Percentiles rank a stretch among this genome's conserved stretches.
Evolutionary conservation across 2,797 vertebrate species (phyloP).

Genomic region (Eurystomus glaucurus): DNA sequence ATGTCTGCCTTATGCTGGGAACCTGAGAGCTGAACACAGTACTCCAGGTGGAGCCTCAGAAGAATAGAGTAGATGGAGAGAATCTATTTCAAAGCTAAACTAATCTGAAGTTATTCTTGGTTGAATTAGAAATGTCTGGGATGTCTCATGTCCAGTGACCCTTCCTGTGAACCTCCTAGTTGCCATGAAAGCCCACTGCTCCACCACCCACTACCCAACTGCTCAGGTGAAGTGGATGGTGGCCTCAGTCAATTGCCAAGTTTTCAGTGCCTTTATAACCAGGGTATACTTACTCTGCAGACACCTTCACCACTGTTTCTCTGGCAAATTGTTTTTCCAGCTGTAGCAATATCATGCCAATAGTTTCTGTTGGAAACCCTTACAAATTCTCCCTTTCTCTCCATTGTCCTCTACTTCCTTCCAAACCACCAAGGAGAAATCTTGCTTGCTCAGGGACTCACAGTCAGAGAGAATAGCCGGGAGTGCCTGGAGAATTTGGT

Average conservation of each 20-base stretch:
- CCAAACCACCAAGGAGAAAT: background rate
- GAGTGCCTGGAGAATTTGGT: background rate
- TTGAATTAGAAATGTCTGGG: background rate
- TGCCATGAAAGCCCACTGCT: background rate
- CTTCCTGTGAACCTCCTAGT: background rate
- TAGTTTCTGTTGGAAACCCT: background rate
- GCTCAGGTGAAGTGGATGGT: fast-evolving
- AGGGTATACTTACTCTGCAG: background rate
- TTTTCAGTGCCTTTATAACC: background rate
- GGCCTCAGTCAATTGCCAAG: background rate
- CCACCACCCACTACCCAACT: background rate
- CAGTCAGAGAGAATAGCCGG: background rate
- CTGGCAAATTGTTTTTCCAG: background rate
- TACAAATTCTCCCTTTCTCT: background rate
- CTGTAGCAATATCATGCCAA: fast-evolving
- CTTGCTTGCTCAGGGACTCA: background rate
- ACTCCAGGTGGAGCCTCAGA: background rate
- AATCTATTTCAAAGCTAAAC: background rate
- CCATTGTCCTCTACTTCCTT: background rate
- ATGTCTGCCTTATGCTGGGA: background rate
- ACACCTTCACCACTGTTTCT: background rate
- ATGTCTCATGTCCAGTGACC: background rate
- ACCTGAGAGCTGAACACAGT: background rate
- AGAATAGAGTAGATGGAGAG: background rate
- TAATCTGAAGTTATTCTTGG: background rate